A percentile compares a stretch with the other conserved stretches of the same genome.
Conservation (phyloP, 2,888 invertebrate species). For the Chymomyza caudatula region DNA sequence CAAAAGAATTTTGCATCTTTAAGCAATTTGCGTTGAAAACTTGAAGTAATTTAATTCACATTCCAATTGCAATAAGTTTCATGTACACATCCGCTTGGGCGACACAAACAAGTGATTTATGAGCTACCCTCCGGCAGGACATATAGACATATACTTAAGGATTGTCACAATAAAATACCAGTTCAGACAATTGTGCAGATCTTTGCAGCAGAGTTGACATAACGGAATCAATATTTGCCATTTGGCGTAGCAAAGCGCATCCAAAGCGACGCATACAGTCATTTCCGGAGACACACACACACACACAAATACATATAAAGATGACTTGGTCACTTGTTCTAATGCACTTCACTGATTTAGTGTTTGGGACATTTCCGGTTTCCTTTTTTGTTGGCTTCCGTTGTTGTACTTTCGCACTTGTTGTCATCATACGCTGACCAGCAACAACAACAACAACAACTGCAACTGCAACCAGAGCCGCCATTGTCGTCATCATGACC, state of each 20-base stretch:
- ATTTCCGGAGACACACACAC: background rate
- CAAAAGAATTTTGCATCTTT: background rate
- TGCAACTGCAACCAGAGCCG: conserved; percentile 23
- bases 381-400: conserved; percentile 50
- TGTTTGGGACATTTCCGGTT: conserved; percentile 67
- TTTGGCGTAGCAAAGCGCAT: conserved; percentile 19
- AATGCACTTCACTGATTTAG: conserved; percentile 69
- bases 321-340: conserved; percentile 21
- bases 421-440: conserved; percentile 14
- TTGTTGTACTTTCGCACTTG: conserved; percentile 24
- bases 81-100: conserved; percentile 7
- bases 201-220: conserved; percentile 49
- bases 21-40: background rate
- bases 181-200: conserved; percentile 24
- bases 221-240: conserved; percentile 62
- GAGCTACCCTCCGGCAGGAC: conserved; percentile 9
- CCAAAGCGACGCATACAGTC: conserved; percentile 34
- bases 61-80: background rate
- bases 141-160: background rate
- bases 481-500: conserved; percentile 43
- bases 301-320: background rate
- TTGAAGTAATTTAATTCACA: conserved; percentile 17
- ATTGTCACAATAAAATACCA: conserved; percentile 36
- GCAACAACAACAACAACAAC: conserved; percentile 2
- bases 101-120: conserved; percentile 39